phyloP scores from a whole-genome alignment of 2,113 vertebrate species.

The Circaetus cinerascens region DNA sequence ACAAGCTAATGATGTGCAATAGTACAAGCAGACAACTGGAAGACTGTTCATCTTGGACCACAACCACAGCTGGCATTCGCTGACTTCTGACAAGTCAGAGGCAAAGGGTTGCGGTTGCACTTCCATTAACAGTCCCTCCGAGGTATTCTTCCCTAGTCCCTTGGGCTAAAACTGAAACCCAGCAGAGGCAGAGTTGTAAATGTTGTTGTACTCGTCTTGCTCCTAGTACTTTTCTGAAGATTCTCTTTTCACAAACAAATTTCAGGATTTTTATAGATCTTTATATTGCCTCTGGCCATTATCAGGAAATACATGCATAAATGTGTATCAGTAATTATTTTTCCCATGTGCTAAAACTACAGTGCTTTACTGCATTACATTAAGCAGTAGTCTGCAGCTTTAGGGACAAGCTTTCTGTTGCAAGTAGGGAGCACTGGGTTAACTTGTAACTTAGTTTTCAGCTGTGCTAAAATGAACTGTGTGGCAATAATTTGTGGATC shows the following conservation, averaged over 20 bases:
- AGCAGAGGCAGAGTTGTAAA: background rate
- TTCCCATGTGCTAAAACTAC: background rate
- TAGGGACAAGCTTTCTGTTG: background rate
- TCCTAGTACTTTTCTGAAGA: background rate
- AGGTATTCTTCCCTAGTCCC: background rate
- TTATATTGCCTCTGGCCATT: background rate
- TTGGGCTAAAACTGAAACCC: background rate
- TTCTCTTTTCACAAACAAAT: background rate
- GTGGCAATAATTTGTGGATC: background rate
- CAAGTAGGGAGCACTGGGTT: background rate
- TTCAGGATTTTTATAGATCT: background rate
- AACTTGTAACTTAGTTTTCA: background rate
- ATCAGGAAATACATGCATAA: background rate
- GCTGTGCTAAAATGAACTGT: background rate
- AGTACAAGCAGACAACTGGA: constrained; percentile 43
- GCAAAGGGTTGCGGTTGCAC: background rate
- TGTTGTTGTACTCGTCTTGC: background rate
- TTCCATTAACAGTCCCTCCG: accelerated
- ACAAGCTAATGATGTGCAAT: constrained; percentile 11
- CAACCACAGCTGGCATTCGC: background rate
- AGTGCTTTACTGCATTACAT: background rate
- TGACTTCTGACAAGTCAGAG: background rate
- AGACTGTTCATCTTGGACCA: background rate
- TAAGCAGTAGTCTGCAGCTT: background rate
- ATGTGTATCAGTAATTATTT: background rate